Evolutionary conservation across 1,140 invertebrate species (phyloP), one percentile per base, ranked within the genome.

Genomic region (Drosophila kepulauana): DNA sequence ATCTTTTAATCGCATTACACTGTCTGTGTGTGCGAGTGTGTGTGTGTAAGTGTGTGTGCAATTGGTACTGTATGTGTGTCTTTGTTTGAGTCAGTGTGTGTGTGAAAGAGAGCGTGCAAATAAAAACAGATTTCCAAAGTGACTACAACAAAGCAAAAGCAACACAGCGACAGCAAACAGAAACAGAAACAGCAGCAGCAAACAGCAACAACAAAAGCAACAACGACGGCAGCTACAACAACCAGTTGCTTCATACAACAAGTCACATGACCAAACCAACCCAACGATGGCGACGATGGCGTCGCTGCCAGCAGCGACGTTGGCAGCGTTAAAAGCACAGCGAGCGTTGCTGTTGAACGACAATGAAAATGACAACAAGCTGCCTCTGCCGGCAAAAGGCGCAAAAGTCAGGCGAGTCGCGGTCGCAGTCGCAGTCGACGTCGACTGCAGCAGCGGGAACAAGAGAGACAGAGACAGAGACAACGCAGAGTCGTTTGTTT

Each of bases 51-150:
- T 67, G 38, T 48, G 33, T 73, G 13, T 61, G 25, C 49, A 7
- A 46, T 41, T 78, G 20, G 20, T 25, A 25, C 20, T 25, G 20
- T 4, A 25, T 25, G 20, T 25, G 20, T 25, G 20, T 25, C 20
- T 25, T 25, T 25, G 20, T 25, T 25, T 25, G 20, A 25, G 20
- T 25, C 20, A 25, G 15, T 63, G 68, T 82, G 54, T 79, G 54
- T 79, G 63, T 74, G 84, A 88, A 88, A 78, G 85, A 87, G 84
- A 84, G 84, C 77, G 84, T 89, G 80, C 84, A 84, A 88, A 89
- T 89, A 89, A 88, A 88, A 84, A 89, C 78, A 88, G 85, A 90
- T 89, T 89, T 89, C 81, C 85, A 87, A 87, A 87, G 76, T 71
- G 81, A 85, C 81, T 75, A 84, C 81, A 86, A 71, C 66, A 77